Evolutionary conservation across 2,113 vertebrate species (phyloP).

Genomic region (Turdus rufiventris): DNA sequence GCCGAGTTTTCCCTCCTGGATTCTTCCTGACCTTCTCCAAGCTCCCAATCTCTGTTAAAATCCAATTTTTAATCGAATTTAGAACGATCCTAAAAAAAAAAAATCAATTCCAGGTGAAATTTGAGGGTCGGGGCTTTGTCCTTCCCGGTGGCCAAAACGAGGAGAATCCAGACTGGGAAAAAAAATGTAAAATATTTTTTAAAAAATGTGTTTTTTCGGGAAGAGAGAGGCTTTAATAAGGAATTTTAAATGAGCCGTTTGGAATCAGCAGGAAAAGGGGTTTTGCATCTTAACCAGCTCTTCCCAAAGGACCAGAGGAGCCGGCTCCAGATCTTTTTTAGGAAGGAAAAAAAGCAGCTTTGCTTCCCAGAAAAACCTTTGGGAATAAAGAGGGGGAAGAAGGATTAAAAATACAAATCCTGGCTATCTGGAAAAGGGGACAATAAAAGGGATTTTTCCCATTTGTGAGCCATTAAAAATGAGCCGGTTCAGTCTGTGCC

Average conservation of each 20-base stretch:
- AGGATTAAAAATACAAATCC: background rate
- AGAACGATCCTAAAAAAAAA: background rate
- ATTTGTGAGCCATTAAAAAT: background rate
- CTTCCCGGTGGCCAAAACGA: background rate
- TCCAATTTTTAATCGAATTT: background rate
- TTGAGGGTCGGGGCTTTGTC: background rate
- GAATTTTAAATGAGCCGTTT: constrained; percentile 1
- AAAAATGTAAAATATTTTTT: too few relatives aligned
- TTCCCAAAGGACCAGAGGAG: background rate
- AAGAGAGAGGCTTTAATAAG: background rate
- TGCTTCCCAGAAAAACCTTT: background rate
- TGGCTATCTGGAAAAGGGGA: background rate
- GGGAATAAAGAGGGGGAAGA: fast-evolving
- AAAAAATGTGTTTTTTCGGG: background rate
- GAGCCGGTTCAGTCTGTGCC: fast-evolving
- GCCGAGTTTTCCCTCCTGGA: background rate
- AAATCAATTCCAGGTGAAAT: background rate
- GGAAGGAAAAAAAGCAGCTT: background rate
- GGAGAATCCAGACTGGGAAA: background rate
- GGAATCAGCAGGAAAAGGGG: background rate
- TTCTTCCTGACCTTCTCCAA: background rate
- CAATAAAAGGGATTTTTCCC: fast-evolving
- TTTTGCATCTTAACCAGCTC: background rate
- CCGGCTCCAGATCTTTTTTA: background rate
- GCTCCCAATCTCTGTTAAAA: background rate